These are phyloP conservation scores for Dendrophyllia cribrosa DNA, from an alignment of 64 coral and sea anemone genomes.

Conservation along the genomic window DNA sequence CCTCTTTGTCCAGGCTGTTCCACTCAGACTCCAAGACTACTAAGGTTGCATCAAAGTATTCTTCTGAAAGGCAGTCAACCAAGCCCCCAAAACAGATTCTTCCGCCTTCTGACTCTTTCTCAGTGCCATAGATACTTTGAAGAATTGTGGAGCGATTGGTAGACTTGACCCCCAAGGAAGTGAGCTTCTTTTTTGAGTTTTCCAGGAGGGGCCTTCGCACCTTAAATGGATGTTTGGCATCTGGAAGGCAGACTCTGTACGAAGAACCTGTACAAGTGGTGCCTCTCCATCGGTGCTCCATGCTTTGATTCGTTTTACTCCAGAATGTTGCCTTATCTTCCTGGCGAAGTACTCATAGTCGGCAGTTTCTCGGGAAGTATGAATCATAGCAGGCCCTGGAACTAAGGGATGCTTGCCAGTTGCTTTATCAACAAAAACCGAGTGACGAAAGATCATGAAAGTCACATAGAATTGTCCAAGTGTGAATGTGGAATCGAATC, in stretches of 20 bases:
- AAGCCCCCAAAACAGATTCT: constrained; percentile 20
- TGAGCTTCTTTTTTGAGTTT: constrained; percentile 7
- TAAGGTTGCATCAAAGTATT: constrained; percentile 26
- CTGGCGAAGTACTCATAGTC: constrained; percentile 34
- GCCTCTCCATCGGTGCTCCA: constrained; percentile 25
- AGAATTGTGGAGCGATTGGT: background rate
- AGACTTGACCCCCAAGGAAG: background rate
- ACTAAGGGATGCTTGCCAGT: background rate
- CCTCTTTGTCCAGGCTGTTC: background rate
- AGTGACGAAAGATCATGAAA: constrained; percentile 10
- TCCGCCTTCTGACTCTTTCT: constrained; percentile 5
- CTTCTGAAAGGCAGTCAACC: constrained; percentile 27
- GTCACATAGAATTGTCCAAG: constrained; percentile 31
- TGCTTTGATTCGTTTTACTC: constrained; percentile 20
- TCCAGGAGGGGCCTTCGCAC: constrained; percentile 18
- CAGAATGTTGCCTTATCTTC: constrained; percentile 25
- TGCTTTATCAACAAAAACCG: constrained; percentile 12
- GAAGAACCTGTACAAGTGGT: constrained; percentile 2
- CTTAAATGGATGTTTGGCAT: background rate
- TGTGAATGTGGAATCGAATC: constrained; percentile 16
- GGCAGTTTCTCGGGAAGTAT: background rate
- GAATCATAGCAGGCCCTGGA: constrained; percentile 26
- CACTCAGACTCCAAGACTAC: constrained; percentile 10
- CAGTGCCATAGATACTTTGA: constrained; percentile 23
- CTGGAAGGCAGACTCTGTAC: background rate